Evolutionary conservation across 2,888 invertebrate genomes (phyloP).

Genomic region (Drymonia ruficornis): DNA sequence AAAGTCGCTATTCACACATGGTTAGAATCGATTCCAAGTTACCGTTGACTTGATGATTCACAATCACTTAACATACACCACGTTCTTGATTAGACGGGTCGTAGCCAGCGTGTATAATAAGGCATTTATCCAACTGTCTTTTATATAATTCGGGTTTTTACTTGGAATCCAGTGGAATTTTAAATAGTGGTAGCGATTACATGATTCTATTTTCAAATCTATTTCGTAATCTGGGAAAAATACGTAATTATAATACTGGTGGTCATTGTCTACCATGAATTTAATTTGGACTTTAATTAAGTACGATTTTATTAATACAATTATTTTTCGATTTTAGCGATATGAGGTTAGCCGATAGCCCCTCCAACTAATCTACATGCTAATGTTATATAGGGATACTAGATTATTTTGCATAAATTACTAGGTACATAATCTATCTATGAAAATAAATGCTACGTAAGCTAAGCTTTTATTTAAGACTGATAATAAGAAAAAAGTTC

Average conservation of each 20-base stretch:
- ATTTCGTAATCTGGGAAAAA: conserved; percentile 33
- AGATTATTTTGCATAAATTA: no score
- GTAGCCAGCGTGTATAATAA: conserved; percentile 49
- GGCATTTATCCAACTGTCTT: conserved; percentile 48
- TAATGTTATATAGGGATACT: no score
- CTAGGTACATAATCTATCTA: no score
- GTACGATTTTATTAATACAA: no score
- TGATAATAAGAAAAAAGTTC: no score
- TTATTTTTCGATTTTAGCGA: no score
- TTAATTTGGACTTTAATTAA: no score
- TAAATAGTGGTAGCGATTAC: conserved; percentile 31
- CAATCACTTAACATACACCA: conserved; percentile 44
- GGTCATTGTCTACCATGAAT: conserved; percentile 21
- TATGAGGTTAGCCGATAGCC: no score
- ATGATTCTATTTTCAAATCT: conserved; percentile 26
- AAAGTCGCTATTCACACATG: conserved; percentile 24
- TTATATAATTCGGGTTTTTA: conserved; percentile 53
- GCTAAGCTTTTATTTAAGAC: no score
- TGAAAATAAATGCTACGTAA: no score
- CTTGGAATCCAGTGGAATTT: conserved; percentile 32
- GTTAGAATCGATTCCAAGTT: conserved; percentile 26
- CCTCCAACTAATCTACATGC: no score
- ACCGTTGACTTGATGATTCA: conserved; percentile 42
- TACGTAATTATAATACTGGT: conserved; percentile 22
- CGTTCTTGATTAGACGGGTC: conserved; percentile 56